A percentile compares a stretch with the other conserved stretches of the same genome.
Evolutionary conservation across 2,113 vertebrate genomes (phyloP).

Genomic region (Rana temporaria): DNA sequence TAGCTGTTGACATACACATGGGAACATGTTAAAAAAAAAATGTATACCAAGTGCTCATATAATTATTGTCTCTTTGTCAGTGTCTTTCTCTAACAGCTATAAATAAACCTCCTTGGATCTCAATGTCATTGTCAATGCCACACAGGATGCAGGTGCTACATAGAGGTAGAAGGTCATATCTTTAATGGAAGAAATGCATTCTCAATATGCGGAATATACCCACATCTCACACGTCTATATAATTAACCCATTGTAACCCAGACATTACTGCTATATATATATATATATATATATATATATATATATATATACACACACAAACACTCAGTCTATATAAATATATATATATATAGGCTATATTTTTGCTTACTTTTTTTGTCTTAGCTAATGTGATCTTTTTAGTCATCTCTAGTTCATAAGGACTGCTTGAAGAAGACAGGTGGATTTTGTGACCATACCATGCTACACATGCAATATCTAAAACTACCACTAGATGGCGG

Average conservation of each 20-base stretch:
- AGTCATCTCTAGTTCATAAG: too few species aligned
- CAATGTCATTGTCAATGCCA: slow-evolving; percentile 39
- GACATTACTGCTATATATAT: too few species aligned
- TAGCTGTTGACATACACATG: not conserved
- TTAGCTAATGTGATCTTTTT: too few species aligned
- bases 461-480: not conserved
- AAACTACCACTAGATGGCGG: slow-evolving; percentile 3
- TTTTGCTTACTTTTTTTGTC: too few species aligned
- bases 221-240: not conserved
- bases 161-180: not conserved
- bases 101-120: slow-evolving; percentile 32
- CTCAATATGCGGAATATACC: too few species aligned
- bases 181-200: not conserved
- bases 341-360: too few species aligned
- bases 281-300: too few species aligned
- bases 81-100: not conserved
- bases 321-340: not conserved
- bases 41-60: not conserved
- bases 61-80: not conserved
- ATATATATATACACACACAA: too few species aligned
- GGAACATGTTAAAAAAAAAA: not conserved
- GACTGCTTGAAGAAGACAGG: too few species aligned
- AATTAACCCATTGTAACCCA: slow-evolving; percentile 1
- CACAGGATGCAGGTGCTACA: not conserved
- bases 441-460: too few species aligned